These are phyloP conservation scores for Fregetta grallaria DNA, from an alignment of 2,113 vertebrate species.

Conservation along the genomic window DNA sequence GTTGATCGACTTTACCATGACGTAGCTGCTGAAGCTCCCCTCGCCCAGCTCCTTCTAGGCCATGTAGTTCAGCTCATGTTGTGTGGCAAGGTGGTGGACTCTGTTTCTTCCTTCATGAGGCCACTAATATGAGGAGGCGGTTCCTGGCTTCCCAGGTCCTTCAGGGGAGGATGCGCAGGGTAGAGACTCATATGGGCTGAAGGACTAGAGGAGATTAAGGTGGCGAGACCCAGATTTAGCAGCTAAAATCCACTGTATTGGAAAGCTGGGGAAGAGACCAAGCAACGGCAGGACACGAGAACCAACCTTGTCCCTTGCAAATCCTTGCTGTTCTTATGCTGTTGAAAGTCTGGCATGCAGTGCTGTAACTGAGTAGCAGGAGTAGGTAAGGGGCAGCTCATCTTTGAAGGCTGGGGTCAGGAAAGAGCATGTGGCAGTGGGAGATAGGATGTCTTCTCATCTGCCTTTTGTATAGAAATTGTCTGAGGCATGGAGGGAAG, in stretches of 20 bases:
- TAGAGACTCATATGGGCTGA: not conserved
- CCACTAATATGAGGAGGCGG: not conserved
- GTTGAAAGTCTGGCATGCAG: not conserved
- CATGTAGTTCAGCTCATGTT: not conserved
- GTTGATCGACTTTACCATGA: not conserved
- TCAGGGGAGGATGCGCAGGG: fast-evolving
- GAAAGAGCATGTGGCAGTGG: not conserved
- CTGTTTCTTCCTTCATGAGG: not conserved
- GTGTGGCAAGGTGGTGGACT: not conserved
- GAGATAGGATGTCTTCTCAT: not conserved
- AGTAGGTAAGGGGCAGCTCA: not conserved
- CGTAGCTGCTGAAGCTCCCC: not conserved
- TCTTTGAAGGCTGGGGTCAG: not conserved
- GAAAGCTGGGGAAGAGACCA: not conserved
- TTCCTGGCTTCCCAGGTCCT: not conserved
- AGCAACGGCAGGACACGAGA: not conserved
- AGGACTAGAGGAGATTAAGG: not conserved
- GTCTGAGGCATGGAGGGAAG: not conserved
- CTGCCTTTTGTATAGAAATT: not conserved
- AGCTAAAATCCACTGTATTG: not conserved
- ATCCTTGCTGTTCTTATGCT: not conserved
- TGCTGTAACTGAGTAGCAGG: not conserved
- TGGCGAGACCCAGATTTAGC: not conserved
- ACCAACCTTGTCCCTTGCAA: not conserved
- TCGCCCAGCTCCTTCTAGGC: not conserved